Base-by-base conservation (phyloP, 2,888 invertebrate species). In the Acleris laterana region DNA sequence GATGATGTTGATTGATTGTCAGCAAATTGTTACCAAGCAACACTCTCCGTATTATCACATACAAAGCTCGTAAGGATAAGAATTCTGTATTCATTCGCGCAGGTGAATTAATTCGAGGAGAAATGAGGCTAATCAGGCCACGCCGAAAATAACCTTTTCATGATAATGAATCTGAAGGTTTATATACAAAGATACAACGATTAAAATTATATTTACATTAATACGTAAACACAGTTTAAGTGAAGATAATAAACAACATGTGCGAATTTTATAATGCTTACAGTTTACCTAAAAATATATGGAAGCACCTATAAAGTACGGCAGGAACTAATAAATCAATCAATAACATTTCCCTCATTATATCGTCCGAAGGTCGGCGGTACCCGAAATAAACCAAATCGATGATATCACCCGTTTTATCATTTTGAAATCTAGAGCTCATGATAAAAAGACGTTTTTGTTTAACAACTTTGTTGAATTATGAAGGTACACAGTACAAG, bases 311-410 rank as follows among this genome's bases (percentile, higher is more conserved):
- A 67, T 67, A 62, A 62, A 67, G 46, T 51, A 61, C 59, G 63
- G 69, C 63, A 64, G 76, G 75, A 77, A 76, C 68, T 62, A 68
- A 68, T 79, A 77, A 80, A 82, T 79, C 78, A 79, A 80, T 80
- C 75, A 70, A 77, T 76, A 77, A 77, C 72, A 71, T 72, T 73
- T 68, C 69, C 74, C 72, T 77, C 77, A 78, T 82, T 74, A 76
- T 73, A 68, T 63, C 55, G 70, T 66, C 62, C 71, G 74, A 81
- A 83, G 81, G 79, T 71, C 72, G 64, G 67, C 68, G 62, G 67
- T 17, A 67, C 69, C 68, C 25, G 62, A 69, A 74, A 73, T 71
- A 72, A 69, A 65, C 68, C 65, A 55, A 68, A 71, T 70, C 67
- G 68, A 64, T 65, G 68, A 61, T 60, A 68, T 63, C 52, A 63